Percentiles rank a stretch among this genome's conserved stretches.
Evolutionary conservation across 2,797 vertebrate genomes (phyloP).

Genomic region (Melanotaenia pygmaea): DNA sequence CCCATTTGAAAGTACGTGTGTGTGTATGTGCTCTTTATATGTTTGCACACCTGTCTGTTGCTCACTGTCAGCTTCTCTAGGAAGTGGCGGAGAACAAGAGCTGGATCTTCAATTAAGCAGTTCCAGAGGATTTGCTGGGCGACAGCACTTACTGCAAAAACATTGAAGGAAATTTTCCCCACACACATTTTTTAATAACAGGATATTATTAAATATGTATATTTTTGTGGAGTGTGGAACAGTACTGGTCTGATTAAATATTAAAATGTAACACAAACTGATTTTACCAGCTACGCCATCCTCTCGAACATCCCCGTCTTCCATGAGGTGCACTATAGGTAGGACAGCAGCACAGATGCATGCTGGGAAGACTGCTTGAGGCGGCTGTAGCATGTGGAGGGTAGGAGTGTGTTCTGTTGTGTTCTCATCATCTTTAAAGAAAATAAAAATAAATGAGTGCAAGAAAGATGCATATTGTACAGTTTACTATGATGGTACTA

Average conservation of each 20-base stretch:
- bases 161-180: not conserved
- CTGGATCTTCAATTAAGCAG: constrained; percentile 98
- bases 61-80: constrained; percentile 98
- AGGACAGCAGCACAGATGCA: constrained; percentile 98
- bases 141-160: constrained; percentile 91
- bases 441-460: not conserved
- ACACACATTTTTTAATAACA: not conserved
- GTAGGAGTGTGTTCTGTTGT: constrained; percentile 96
- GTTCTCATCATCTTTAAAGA: constrained; percentile 91
- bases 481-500: not conserved
- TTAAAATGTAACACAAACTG: not conserved
- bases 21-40: too few species aligned
- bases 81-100: constrained; percentile 96
- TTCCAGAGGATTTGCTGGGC: constrained; percentile 99
- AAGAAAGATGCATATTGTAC: not conserved
- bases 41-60: constrained; percentile 90
- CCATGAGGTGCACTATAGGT: constrained; percentile 98
- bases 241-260: not conserved
- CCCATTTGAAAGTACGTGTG: not conserved
- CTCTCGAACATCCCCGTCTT: constrained; percentile 96
- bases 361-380: constrained; percentile 97
- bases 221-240: too few species aligned
- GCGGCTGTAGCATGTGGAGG: constrained; percentile 95
- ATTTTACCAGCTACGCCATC: constrained; percentile 94
- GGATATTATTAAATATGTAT: not conserved